Evolutionary conservation across 2,113 vertebrate species (phyloP).

Genomic region (Hemicordylus capensis): DNA sequence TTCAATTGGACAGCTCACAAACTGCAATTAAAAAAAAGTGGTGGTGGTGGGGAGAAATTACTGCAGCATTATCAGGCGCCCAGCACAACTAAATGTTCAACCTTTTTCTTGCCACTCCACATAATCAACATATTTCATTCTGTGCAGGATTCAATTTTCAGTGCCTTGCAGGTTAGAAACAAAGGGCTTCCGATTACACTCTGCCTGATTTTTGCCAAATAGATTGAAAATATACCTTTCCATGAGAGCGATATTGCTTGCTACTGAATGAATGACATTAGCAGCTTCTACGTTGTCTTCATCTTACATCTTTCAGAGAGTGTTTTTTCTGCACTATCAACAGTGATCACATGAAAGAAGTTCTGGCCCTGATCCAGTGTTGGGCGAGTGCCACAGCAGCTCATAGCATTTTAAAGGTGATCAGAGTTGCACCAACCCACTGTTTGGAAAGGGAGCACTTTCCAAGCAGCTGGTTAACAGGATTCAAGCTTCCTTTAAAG

Average conservation of each 20-base stretch:
- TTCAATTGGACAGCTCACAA: conserved; percentile 17
- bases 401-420: not conserved
- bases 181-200: not conserved
- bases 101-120: not conserved
- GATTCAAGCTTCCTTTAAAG: not conserved
- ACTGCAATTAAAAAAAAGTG: conserved; percentile 18
- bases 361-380: not conserved
- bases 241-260: not conserved
- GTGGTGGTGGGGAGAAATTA: not conserved
- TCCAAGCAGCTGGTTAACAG: no score
- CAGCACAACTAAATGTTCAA: conserved; percentile 28
- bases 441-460: not conserved
- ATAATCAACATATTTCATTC: conserved; percentile 35
- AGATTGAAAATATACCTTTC: conserved; percentile 28
- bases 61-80: not conserved
- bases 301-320: not conserved
- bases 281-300: not conserved
- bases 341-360: not conserved
- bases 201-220: conserved; percentile 19
- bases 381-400: not conserved
- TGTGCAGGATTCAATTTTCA: not conserved
- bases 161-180: conserved; percentile 22
- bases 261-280: not conserved
- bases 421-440: not conserved
- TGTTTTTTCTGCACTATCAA: not conserved